Conservation (phyloP, 2,888 invertebrate genomes). For the Argyresthia albistria region DNA sequence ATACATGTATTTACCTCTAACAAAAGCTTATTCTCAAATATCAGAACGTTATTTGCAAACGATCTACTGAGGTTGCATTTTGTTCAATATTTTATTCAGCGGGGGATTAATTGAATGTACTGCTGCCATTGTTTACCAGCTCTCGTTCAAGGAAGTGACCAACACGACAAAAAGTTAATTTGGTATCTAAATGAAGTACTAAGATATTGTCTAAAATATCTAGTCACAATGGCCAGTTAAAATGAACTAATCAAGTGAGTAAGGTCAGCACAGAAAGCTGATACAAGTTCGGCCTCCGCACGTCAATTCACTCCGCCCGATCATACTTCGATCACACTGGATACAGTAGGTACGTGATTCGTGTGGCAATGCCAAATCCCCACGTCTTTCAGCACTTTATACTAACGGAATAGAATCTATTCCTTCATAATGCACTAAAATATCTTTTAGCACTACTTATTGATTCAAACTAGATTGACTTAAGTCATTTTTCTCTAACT, state of each 20-base stretch:
- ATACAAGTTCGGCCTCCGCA: conserved; percentile 33
- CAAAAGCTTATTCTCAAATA: no score
- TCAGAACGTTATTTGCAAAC: no score
- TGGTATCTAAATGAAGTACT: background rate
- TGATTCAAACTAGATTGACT: background rate
- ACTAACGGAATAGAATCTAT: no score
- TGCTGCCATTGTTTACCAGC: background rate
- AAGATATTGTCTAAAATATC: no score
- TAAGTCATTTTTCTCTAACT: background rate
- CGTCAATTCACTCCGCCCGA: conserved; percentile 19
- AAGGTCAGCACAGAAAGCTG: conserved; percentile 25
- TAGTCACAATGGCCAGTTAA: background rate
- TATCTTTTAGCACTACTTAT: background rate
- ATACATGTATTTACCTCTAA: no score
- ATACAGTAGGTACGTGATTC: background rate
- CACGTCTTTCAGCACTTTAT: background rate
- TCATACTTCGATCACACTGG: background rate
- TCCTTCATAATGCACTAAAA: background rate
- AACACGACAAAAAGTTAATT: background rate
- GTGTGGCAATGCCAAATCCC: conserved; percentile 14
- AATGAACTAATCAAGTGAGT: conserved; percentile 11
- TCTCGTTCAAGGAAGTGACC: conserved; percentile 6
- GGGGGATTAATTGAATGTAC: no score
- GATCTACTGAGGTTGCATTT: no score
- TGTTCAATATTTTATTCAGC: no score